These are phyloP conservation scores for Phaonia tiefii DNA, from an alignment of 2,888 invertebrate genomes.

Conservation along the genomic window DNA sequence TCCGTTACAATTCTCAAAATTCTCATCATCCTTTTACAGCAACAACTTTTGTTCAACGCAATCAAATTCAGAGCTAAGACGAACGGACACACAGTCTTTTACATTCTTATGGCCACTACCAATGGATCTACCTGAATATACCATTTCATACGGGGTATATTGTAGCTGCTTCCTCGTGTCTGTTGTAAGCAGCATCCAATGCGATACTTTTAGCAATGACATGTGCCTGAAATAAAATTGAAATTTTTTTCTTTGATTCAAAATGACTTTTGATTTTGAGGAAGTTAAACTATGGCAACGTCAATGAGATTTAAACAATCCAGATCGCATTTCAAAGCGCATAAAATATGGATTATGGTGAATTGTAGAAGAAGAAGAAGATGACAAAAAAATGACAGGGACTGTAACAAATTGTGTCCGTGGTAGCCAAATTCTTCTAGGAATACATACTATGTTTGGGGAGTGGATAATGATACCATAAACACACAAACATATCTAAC, in stretches of 20 bases:
- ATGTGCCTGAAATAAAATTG: slow-evolving; percentile 68
- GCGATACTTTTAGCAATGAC: slow-evolving; percentile 65
- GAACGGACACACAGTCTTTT: slow-evolving; percentile 1
- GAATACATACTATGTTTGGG: too few species aligned
- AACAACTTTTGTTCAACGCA: background rate
- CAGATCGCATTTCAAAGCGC: slow-evolving; percentile 51
- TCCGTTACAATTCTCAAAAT: too few species aligned
- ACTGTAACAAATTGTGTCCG: too few species aligned
- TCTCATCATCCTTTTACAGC: background rate
- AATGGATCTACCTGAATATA: slow-evolving; percentile 55
- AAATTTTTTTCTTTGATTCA: slow-evolving; percentile 67
- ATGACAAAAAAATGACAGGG: too few species aligned
- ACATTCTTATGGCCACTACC: background rate
- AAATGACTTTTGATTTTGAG: slow-evolving; percentile 62
- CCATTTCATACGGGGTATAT: slow-evolving; percentile 46
- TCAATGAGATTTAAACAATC: slow-evolving; percentile 54
- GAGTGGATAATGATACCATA: too few species aligned
- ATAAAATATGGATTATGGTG: slow-evolving; percentile 46
- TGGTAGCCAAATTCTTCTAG: too few species aligned
- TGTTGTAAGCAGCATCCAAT: slow-evolving; percentile 51
- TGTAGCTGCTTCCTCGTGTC: slow-evolving; percentile 31
- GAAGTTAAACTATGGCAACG: slow-evolving; percentile 46
- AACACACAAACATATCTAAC: too few species aligned
- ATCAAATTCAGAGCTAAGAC: background rate
- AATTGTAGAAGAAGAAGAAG: background rate